Evolutionary conservation across 2,888 invertebrate genomes (phyloP), one percentile per base, ranked within the genome.

Genomic region (Autographa gamma): DNA sequence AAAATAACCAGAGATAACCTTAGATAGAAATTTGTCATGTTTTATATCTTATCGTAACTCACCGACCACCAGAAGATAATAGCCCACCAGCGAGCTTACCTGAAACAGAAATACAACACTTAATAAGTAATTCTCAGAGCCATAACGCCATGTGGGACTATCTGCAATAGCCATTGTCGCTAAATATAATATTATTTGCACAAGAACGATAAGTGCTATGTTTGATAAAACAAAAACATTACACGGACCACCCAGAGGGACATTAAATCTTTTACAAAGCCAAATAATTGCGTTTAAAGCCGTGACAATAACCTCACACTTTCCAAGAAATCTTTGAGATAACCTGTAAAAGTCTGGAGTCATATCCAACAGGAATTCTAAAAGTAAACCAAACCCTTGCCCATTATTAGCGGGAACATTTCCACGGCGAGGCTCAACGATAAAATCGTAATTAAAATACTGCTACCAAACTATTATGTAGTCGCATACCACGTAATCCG

Each of bases 361-460:
- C 43, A 48, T 32, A 38, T 25, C 48, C 48, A 77, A 77, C 71
- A 68, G 54, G 68, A 71, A 72, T 72, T 69, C 66, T 78, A 76
- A 71, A 79, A 76, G 71, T 65, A 65, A 65, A 62, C 43, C 18
- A 19, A 56, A 25, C 64, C 66, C 13, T n/a, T 63, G 14, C 67
- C 72, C 25, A 72, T 69, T 65, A 74, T 60, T 34, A 60, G 58
- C 13, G 19, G 54, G 66, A 71, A 58, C 62, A 70, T 60, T 70
- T 73, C 62, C 61, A 70, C 64, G 54, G 19, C 68, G 54, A 58
- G n/a, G 70, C 63, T 31, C n/a, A 31, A 58, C 65, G 82, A 79
- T 83, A 82, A 76, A 82, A 80, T 79, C 70, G 73, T 69, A 84
- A 84, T 84, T 81, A 84, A 79, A 71, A 78, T 67, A 80, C 66